Percentiles rank a stretch among this genome's conserved stretches.
These are phyloP conservation scores for Zophobas atratus DNA, from an alignment of 1,140 invertebrate species.

Conservation along the genomic window DNA sequence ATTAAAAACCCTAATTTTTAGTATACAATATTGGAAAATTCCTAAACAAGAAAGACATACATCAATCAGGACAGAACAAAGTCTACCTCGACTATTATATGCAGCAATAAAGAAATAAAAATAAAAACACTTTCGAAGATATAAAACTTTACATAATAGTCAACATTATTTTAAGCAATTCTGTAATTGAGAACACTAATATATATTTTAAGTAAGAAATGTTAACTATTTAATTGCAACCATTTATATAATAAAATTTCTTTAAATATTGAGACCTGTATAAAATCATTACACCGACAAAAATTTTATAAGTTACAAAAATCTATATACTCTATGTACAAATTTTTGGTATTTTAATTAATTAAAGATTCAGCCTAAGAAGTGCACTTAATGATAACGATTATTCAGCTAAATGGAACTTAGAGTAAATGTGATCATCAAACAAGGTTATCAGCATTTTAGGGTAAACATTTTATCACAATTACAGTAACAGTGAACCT, in stretches of 20 bases:
- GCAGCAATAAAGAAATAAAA: not conserved
- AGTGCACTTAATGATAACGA: constrained; percentile 61
- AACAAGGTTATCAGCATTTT: constrained; percentile 36
- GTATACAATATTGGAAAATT: not conserved
- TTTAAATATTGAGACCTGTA: constrained; percentile 49
- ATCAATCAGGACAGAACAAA: not conserved
- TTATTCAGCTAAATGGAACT: constrained; percentile 47
- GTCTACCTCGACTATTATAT: no score
- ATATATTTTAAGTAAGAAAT: constrained; percentile 14
- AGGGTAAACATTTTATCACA: constrained; percentile 41
- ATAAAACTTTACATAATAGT: constrained; percentile 34
- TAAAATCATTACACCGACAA: constrained; percentile 54
- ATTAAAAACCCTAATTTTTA: constrained; percentile 14
- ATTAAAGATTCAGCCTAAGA: constrained; percentile 58
- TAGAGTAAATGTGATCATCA: constrained; percentile 44
- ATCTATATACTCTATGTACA: constrained; percentile 57
- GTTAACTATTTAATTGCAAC: constrained; percentile 38
- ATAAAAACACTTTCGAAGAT: constrained; percentile 25
- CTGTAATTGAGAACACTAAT: constrained; percentile 9
- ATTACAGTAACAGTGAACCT: constrained; percentile 24
- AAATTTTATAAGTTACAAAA: constrained; percentile 59
- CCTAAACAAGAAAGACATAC: not conserved
- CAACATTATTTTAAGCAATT: constrained; percentile 30
- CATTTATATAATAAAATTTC: constrained; percentile 31
- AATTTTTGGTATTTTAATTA: constrained; percentile 60